phyloP scores from a whole-genome alignment of 2,113 vertebrate genomes.

The Alethe castanea region DNA sequence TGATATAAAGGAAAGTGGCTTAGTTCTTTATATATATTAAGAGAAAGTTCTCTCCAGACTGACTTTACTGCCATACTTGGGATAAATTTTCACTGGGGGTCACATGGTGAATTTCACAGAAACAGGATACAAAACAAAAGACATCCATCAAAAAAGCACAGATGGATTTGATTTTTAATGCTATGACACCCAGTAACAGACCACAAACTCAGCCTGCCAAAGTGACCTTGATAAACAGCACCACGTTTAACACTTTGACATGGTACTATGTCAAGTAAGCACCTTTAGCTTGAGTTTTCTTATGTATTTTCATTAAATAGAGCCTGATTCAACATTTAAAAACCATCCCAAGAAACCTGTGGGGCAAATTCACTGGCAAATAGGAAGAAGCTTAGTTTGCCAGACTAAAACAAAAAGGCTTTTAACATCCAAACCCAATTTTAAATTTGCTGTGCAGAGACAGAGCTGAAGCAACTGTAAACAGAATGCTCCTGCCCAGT shows the following conservation, averaged over 20 bases:
- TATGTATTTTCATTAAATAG: neutral
- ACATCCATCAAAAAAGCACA: neutral
- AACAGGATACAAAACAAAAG: neutral
- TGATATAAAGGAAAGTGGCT: neutral
- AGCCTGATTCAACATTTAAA: neutral
- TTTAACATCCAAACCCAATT: neutral
- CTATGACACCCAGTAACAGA: neutral
- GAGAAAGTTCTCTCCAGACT: neutral
- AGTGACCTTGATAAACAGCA: neutral
- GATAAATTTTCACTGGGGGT: neutral
- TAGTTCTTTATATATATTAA: neutral
- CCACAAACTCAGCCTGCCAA: neutral
- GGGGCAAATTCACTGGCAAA: neutral
- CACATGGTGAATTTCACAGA: neutral
- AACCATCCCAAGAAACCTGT: neutral
- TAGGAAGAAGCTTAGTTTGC: neutral
- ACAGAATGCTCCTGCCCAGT: neutral
- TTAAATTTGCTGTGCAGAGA: neutral
- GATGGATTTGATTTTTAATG: neutral
- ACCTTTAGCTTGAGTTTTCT: neutral
- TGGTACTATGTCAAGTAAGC: neutral
- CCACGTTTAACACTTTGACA: neutral
- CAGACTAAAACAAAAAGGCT: neutral
- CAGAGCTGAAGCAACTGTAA: neutral
- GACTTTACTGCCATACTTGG: fast-evolving